Conservation (phyloP, 2,113 vertebrate species). For the Charina bottae region DNA sequence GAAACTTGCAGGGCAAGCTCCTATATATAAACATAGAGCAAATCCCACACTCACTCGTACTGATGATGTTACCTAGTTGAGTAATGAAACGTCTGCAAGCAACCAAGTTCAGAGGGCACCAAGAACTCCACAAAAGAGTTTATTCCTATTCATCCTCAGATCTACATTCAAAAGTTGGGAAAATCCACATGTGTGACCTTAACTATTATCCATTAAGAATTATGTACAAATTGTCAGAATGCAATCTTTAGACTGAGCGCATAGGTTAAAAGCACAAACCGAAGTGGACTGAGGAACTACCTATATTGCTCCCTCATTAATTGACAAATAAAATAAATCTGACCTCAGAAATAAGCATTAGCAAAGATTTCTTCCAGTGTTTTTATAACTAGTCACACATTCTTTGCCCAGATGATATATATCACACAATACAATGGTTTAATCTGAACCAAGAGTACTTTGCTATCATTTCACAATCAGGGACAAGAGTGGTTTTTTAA, state of each 20-base stretch:
- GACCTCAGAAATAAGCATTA: neutral
- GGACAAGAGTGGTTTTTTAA: neutral
- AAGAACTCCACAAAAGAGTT: no score
- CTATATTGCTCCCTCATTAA: neutral
- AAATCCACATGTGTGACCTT: no score
- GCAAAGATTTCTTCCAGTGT: neutral
- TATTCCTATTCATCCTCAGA: no score
- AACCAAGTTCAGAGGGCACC: no score
- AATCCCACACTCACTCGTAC: no score
- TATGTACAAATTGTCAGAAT: no score
- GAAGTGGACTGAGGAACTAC: neutral
- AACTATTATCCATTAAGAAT: no score
- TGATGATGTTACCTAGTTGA: no score
- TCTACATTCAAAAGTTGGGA: no score
- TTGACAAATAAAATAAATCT: neutral
- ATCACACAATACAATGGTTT: neutral
- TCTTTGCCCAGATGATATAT: neutral
- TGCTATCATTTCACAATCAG: neutral
- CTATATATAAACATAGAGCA: no score
- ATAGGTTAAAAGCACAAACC: neutral
- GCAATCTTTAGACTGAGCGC: neutral
- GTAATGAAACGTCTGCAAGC: no score
- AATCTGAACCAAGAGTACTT: neutral
- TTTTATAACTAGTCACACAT: neutral
- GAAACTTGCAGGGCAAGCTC: no score